These are phyloP conservation scores for Paracentrotus lividus DNA, from an alignment of 53 echinoderm and acorn worm genomes.

Conservation along the genomic window DNA sequence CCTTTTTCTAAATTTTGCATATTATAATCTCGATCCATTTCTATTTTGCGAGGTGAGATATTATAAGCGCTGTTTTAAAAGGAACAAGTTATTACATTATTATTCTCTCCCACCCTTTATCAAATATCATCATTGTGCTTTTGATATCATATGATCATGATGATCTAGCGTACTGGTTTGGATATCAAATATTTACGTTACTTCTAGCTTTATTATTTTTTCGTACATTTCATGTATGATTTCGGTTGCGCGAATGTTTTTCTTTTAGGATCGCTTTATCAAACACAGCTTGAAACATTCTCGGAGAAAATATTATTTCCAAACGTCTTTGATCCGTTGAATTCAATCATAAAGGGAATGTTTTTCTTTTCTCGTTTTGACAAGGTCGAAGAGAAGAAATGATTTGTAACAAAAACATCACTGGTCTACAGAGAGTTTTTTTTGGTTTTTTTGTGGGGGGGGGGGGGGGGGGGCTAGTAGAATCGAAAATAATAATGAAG, in stretches of 20 bases:
- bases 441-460: too few species aligned
- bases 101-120: background rate
- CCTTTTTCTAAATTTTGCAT: background rate
- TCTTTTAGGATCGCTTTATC: background rate
- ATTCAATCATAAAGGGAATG: background rate
- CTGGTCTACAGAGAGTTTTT: too few species aligned
- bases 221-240: background rate
- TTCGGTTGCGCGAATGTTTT: background rate
- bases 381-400: background rate
- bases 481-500: too few species aligned
- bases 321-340: background rate
- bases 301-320: background rate
- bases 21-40: background rate
- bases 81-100: too few species aligned
- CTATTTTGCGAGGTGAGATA: too few species aligned
- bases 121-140: background rate
- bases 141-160: background rate
- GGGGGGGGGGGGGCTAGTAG: too few species aligned
- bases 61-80: too few species aligned
- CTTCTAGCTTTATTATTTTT: background rate
- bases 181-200: background rate
- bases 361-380: background rate
- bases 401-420: background rate
- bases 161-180: background rate
- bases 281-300: background rate